Base-by-base conservation (phyloP, 2,888 invertebrate genomes). In the Nomada fabriciana region DNA sequence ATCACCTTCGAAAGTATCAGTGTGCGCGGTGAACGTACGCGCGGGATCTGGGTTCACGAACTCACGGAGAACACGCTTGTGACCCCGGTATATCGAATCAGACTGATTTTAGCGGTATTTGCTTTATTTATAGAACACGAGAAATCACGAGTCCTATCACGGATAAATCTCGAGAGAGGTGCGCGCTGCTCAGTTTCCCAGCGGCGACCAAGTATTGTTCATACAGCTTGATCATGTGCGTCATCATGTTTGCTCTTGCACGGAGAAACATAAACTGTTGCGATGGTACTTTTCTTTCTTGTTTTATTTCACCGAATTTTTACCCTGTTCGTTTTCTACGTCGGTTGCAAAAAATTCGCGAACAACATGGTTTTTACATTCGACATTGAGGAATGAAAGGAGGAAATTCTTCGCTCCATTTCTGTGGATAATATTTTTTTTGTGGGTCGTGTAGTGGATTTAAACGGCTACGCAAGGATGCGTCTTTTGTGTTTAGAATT, bases 71-170 rank as follows among this genome's bases (percentile, higher is more conserved):
- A 61, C 43, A 73, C 63, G 59, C 70, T 72, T 63, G 69, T 73
- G 72, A 64, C 60, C 76, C 71, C 50, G 71, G 52, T 85, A 77
- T 57, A 79, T 84, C 79, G 79, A 80, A 84, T 77, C 86, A 87
- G 86, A 87, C 86, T 87, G 86, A 86, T 81, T 81, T 83, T 87
- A 86, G 78, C 70, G 76, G 81, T 86, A 86, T 85, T 69, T 80
- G 76, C 75, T 78, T 84, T 83, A 77, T 76, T 76, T 78, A 74
- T 86, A 76, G 42, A 76, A 74, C 42, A 60, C 53, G 63, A 60
- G n/a, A 64, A 65, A 55, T 77, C 76, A 52, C n/a, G 65, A 42
- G 50, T 71, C 71, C 59, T 43, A 42, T 65, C 65, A 29, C 18
- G 43, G 36, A 52, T 59, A 59, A 59, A 20, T 53, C 52, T 52